Conservation (phyloP, 2,113 vertebrate species). For the Scomber scombrus region DNA sequence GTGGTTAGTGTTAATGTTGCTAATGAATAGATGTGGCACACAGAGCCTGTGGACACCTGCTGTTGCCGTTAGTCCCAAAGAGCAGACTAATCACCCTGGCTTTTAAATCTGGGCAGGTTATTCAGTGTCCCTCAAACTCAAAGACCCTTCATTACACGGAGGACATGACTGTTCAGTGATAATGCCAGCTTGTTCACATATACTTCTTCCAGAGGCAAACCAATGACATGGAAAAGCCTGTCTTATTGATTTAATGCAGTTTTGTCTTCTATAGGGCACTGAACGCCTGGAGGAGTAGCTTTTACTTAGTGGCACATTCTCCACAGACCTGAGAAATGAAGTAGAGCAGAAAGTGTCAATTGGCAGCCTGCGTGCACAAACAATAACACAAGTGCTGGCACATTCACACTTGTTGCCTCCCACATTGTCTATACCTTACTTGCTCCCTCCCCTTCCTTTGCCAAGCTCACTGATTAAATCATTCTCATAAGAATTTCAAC, state of each 20-base stretch:
- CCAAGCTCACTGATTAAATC: conserved; percentile 48
- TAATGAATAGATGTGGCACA: conserved; percentile 68
- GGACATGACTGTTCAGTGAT: conserved; percentile 32
- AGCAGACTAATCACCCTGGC: conserved; percentile 62
- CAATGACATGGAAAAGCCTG: conserved; percentile 3
- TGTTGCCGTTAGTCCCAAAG: conserved; percentile 67
- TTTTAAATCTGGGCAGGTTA: conserved; percentile 66
- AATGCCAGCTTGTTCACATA: conserved; percentile 14
- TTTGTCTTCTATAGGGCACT: neutral
- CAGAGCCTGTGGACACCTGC: conserved; percentile 73
- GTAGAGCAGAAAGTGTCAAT: neutral
- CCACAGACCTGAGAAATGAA: neutral
- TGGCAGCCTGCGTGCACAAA: neutral
- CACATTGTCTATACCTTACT: conserved; percentile 26
- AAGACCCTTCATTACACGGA: conserved; percentile 62
- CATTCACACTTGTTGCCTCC: conserved; percentile 45
- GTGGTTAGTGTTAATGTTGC: conserved; percentile 62
- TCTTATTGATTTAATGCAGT: conserved; percentile 22
- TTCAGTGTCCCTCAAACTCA: conserved; percentile 59
- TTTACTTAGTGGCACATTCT: conserved; percentile 13
- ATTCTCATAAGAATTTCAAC: conserved; percentile 46
- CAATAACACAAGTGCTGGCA: conserved; percentile 3
- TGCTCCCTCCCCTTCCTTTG: neutral
- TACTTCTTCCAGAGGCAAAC: conserved; percentile 7
- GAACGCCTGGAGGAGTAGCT: neutral